Evolutionary conservation across 37 sponge, comb jelly and placozoan species (phyloP).

Genomic region (Aplysina aerophoba): DNA sequence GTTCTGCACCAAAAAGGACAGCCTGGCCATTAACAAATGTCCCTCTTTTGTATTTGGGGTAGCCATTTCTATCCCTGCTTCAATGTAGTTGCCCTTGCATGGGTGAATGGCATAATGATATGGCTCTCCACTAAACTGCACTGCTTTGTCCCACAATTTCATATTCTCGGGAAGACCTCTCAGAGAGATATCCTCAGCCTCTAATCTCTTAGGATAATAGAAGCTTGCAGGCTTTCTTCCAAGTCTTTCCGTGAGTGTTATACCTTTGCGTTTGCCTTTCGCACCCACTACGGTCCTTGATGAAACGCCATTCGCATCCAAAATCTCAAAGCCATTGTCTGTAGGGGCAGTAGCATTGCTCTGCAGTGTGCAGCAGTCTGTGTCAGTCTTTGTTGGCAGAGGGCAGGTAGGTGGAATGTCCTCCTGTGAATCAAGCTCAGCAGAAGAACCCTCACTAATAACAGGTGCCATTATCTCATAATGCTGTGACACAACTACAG

Average conservation of each 20-base stretch:
- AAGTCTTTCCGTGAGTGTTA: background rate
- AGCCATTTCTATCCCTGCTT: constrained; percentile 69
- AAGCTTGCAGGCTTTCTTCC: constrained; percentile 1
- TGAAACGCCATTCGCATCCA: background rate
- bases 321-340: constrained; percentile 8
- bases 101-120: background rate
- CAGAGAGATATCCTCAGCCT: background rate
- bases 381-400: too few relatives aligned
- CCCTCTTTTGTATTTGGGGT: constrained; percentile 41
- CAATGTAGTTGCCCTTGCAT: background rate
- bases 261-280: background rate
- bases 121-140: background rate
- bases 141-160: background rate
- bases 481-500: constrained; percentile 41
- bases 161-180: background rate
- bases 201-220: background rate
- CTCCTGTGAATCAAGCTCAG: too few relatives aligned
- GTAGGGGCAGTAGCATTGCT: background rate
- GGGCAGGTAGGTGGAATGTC: too few relatives aligned
- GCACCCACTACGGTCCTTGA: background rate
- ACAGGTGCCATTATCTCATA: background rate
- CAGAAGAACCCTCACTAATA: background rate
- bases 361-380: too few relatives aligned
- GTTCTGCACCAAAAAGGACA: constrained; percentile 60
- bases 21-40: constrained; percentile 54